Conservation (phyloP, 2,888 invertebrate genomes). For the Odiellus spinosus region DNA sequence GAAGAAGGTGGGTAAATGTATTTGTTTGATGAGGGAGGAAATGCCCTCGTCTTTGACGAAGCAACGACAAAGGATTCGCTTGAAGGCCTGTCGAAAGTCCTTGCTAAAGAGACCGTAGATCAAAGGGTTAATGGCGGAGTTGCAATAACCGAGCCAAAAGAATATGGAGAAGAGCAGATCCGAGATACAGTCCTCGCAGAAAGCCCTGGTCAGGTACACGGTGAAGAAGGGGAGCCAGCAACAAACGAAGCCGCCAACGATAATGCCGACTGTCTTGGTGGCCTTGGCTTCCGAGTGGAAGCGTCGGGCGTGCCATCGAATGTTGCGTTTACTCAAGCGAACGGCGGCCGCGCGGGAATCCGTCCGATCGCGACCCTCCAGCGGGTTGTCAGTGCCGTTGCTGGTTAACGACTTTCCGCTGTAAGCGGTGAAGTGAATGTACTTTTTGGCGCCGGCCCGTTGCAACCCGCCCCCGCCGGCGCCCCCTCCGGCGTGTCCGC, state of each 20-base stretch:
- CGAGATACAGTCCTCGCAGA: slow-evolving; percentile 63
- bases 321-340: slow-evolving; percentile 72
- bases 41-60: slow-evolving; percentile 20
- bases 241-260: slow-evolving; percentile 88
- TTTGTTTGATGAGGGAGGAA: slow-evolving; percentile 20
- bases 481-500: not conserved
- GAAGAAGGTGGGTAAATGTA: slow-evolving; percentile 21
- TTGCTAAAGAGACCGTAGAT: slow-evolving; percentile 89
- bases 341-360: not conserved
- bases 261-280: slow-evolving; percentile 88
- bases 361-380: not conserved
- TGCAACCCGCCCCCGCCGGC: slow-evolving; percentile 2
- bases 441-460: not conserved
- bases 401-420: not conserved
- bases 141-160: slow-evolving; percentile 86
- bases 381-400: not conserved
- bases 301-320: slow-evolving; percentile 70
- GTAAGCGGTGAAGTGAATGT: slow-evolving; percentile 19
- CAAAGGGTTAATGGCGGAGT: slow-evolving; percentile 86
- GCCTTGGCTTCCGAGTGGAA: slow-evolving; percentile 93
- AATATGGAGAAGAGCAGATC: slow-evolving; percentile 25
- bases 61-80: slow-evolving; percentile 64
- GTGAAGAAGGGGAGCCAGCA: slow-evolving; percentile 97
- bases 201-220: slow-evolving; percentile 76
- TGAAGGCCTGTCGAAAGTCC: slow-evolving; percentile 88